Evolutionary conservation across 2,113 vertebrate genomes (phyloP).

Genomic region (Suncus etruscus): DNA sequence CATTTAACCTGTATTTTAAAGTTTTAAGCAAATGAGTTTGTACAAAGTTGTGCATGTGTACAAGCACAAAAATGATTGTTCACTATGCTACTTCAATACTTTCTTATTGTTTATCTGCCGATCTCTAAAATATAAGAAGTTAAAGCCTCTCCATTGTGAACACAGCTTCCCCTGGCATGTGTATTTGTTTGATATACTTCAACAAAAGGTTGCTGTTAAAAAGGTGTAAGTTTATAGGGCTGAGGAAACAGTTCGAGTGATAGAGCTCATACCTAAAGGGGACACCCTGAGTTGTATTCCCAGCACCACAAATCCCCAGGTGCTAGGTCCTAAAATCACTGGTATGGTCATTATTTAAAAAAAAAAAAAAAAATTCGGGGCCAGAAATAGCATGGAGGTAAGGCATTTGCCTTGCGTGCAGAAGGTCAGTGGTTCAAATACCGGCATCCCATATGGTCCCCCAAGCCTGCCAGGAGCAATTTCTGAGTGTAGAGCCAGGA

Average conservation of each 20-base stretch:
- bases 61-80: background rate
- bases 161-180: background rate
- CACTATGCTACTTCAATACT: background rate
- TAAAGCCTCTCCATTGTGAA: background rate
- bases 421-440: no score
- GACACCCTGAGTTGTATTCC: no score
- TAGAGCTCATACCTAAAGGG: no score
- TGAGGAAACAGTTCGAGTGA: no score
- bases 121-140: slow-evolving; percentile 22
- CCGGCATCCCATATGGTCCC: no score
- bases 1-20: slow-evolving; percentile 3
- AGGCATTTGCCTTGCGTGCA: no score
- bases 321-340: no score
- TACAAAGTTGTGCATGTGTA: background rate
- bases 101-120: slow-evolving; percentile 24
- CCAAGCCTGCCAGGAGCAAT: no score
- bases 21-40: background rate
- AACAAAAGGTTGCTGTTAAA: background rate
- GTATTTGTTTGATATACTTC: background rate
- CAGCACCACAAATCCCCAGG: no score
- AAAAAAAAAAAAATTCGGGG: background rate
- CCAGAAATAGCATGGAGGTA: background rate
- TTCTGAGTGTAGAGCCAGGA: no score
- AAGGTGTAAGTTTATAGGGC: background rate
- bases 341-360: no score